Percentiles rank a stretch among this genome's conserved stretches.
phyloP scores from a whole-genome alignment of 1,140 invertebrate species.

The Caerostris darwini region DNA sequence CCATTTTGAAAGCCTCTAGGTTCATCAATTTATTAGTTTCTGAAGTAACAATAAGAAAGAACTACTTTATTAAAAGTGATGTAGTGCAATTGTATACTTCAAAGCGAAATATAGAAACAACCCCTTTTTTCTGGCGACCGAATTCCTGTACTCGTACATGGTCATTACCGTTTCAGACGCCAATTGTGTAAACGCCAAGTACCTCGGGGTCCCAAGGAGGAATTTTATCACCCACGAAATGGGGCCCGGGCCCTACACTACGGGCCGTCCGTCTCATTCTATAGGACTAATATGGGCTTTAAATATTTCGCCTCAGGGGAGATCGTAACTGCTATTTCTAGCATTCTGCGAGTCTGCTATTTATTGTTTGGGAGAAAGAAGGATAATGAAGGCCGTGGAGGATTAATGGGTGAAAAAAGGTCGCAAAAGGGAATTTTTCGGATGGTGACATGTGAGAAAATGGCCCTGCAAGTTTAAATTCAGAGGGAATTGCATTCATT shows the following conservation, averaged over 20 bases:
- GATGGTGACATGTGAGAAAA: not conserved
- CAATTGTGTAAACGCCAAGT: constrained; percentile 43
- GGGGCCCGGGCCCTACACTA: constrained; percentile 52
- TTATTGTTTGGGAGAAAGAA: constrained; percentile 56
- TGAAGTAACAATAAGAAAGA: not conserved
- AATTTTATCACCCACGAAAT: constrained; percentile 75
- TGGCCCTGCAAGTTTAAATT: not conserved
- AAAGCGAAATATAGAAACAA: not conserved
- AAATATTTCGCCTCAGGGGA: constrained; percentile 61
- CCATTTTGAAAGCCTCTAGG: too few species aligned
- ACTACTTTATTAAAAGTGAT: too few species aligned
- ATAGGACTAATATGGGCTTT: constrained; percentile 68
- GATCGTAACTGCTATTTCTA: constrained; percentile 12
- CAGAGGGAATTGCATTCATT: too few species aligned
- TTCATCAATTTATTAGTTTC: not conserved
- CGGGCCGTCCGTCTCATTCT: constrained; percentile 17
- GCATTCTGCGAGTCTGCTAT: not conserved
- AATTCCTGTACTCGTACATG: not conserved
- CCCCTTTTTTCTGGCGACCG: not conserved
- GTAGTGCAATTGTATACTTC: not conserved
- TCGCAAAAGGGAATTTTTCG: not conserved
- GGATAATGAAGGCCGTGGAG: constrained; percentile 38
- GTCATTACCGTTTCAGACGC: not conserved
- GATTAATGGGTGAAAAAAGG: constrained; percentile 4
- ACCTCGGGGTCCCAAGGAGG: constrained; percentile 49